Conservation (phyloP, 2,888 invertebrate genomes). For the Drosophila atripex region DNA sequence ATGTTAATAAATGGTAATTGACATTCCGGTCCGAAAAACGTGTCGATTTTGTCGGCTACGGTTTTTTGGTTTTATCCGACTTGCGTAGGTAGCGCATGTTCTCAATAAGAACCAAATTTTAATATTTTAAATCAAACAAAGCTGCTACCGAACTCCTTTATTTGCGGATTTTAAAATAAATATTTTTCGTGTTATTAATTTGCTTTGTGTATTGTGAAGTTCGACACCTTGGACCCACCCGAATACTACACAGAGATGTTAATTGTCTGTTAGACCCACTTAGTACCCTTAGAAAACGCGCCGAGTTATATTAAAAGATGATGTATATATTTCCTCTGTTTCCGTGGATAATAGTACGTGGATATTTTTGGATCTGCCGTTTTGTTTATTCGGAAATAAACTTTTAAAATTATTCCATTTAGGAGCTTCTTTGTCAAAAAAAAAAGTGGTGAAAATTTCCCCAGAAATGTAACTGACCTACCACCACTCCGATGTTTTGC, state of each 20-base stretch:
- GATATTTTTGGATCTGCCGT: constrained; percentile 2
- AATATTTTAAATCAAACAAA: constrained; percentile 54
- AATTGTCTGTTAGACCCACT: constrained; percentile 51
- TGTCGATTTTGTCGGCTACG: constrained; percentile 22
- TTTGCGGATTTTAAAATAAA: constrained; percentile 26
- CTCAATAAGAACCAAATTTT: constrained; percentile 26
- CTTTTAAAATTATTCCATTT: neutral
- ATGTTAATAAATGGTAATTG: constrained; percentile 37
- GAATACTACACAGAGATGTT: constrained; percentile 42
- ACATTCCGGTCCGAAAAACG: constrained; percentile 5
- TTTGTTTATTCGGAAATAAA: neutral
- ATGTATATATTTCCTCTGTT: constrained; percentile 24
- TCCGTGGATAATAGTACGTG: neutral
- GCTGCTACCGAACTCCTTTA: constrained; percentile 37
- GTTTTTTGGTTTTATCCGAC: constrained; percentile 3
- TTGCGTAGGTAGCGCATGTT: neutral
- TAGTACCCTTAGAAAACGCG: constrained; percentile 22
- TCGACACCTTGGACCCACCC: constrained; percentile 54
- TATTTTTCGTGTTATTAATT: constrained; percentile 36
- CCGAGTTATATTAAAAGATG: constrained; percentile 17
- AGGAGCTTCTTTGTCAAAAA: constrained; percentile 3
- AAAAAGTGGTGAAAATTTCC: neutral
- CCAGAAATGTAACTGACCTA: constrained; percentile 14
- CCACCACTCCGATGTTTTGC: neutral
- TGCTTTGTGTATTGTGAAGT: constrained; percentile 44